Percentiles rank a stretch among this genome's conserved stretches.
Evolutionary conservation across 2,797 vertebrate species (phyloP).

Genomic region (Pelobates cultripes): DNA sequence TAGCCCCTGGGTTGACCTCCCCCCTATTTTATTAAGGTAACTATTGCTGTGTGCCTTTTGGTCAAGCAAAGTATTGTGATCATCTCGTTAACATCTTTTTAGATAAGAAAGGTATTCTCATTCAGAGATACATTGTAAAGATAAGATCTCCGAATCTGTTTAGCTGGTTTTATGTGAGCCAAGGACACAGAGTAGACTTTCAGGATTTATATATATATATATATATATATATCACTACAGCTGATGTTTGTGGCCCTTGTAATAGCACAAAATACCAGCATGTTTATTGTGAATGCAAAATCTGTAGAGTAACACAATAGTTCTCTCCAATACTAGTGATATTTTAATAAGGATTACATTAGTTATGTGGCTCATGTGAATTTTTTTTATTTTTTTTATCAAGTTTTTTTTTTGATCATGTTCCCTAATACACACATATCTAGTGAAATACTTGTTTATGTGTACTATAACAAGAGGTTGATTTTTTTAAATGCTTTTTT

Average conservation of each 20-base stretch:
- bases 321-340: no score
- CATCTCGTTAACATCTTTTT: conserved; percentile 41
- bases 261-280: neutral
- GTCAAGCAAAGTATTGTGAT: conserved; percentile 24
- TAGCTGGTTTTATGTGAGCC: conserved; percentile 32
- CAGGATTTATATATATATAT: neutral
- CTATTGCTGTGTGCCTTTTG: conserved; percentile 29
- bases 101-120: conserved; percentile 50
- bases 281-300: conserved; percentile 41
- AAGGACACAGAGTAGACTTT: conserved; percentile 24
- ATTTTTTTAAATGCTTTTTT: no score
- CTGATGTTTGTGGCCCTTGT: neutral
- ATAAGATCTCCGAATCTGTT: conserved; percentile 41
- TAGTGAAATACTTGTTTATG: no score
- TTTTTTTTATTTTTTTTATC: no score
- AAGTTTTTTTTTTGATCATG: no score
- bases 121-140: conserved; percentile 38
- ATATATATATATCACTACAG: neutral
- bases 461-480: no score
- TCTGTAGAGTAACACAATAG: neutral
- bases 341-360: no score
- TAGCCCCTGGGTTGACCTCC: no score
- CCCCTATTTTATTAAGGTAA: neutral
- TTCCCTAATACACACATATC: no score
- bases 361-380: no score